Evolutionary conservation across 2,797 vertebrate genomes (phyloP).

Genomic region (Manis pentadactyla): DNA sequence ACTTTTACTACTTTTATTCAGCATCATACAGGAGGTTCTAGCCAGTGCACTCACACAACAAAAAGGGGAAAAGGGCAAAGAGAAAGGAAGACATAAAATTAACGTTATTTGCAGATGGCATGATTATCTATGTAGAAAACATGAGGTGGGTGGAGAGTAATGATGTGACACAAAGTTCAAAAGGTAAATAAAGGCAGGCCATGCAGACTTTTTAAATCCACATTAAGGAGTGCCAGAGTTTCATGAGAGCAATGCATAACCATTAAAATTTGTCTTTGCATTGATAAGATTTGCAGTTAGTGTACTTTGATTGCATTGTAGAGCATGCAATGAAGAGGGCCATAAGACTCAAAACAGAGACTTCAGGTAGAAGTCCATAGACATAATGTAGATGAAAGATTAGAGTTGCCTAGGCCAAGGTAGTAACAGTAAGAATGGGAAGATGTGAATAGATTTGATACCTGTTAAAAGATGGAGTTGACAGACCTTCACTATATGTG

Average conservation of each 20-base stretch:
- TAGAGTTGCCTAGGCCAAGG: not conserved
- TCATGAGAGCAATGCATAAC: not conserved
- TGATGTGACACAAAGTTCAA: not conserved
- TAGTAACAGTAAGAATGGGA: not conserved
- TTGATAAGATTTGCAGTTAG: not conserved
- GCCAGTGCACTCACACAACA: not conserved
- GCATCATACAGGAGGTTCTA: not conserved
- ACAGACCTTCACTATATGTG: not conserved
- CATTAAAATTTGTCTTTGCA: not conserved
- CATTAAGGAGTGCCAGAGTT: not conserved
- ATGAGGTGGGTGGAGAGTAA: not conserved
- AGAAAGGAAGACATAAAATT: not conserved
- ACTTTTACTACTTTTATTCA: not conserved
- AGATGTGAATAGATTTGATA: not conserved
- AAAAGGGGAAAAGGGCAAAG: not conserved
- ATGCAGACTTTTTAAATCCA: not conserved
- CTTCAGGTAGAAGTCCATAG: not conserved
- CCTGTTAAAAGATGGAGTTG: not conserved
- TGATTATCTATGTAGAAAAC: not conserved
- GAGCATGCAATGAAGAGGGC: not conserved
- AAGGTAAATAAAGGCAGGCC: not conserved
- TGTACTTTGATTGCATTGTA: not conserved
- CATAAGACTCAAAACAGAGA: not conserved
- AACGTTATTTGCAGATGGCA: not conserved
- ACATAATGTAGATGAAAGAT: not conserved